phyloP scores from a whole-genome alignment of 2,113 vertebrate genomes.

The Crotalus tigris region DNA sequence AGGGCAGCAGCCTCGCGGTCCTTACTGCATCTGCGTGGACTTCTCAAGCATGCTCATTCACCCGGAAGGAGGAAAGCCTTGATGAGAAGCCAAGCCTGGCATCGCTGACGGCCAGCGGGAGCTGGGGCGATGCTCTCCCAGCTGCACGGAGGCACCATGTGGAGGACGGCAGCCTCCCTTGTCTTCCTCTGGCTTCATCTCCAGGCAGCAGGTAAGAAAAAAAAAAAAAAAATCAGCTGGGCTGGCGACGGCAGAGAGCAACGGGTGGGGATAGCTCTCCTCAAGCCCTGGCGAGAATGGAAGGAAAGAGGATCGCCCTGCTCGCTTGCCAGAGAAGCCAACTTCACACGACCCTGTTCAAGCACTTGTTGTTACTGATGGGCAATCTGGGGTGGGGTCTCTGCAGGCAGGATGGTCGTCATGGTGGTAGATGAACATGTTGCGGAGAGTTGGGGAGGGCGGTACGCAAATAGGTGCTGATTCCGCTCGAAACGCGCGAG shows the following conservation, averaged over 20 bases:
- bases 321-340: not conserved
- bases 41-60: constrained; percentile 55
- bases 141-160: constrained; percentile 57
- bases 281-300: not conserved
- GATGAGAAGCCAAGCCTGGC: constrained; percentile 25
- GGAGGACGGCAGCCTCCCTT: constrained; percentile 44
- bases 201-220: constrained; percentile 69
- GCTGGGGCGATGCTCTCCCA: not conserved
- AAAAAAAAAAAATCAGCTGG: not conserved
- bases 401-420: no score
- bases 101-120: not conserved
- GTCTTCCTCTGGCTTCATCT: constrained; percentile 67
- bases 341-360: not conserved
- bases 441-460: not conserved
- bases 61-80: constrained; percentile 18
- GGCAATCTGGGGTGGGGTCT: not conserved
- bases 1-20: not conserved
- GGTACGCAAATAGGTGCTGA: not conserved
- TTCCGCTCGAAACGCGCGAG: not conserved
- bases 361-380: constrained; percentile 43
- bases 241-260: not conserved
- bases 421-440: not conserved
- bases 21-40: constrained; percentile 44
- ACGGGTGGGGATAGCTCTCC: not conserved
- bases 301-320: not conserved